Evolutionary conservation across 2,797 vertebrate species (phyloP), one percentile per base, ranked within the genome.

Genomic region (Crenichthys baileyi): DNA sequence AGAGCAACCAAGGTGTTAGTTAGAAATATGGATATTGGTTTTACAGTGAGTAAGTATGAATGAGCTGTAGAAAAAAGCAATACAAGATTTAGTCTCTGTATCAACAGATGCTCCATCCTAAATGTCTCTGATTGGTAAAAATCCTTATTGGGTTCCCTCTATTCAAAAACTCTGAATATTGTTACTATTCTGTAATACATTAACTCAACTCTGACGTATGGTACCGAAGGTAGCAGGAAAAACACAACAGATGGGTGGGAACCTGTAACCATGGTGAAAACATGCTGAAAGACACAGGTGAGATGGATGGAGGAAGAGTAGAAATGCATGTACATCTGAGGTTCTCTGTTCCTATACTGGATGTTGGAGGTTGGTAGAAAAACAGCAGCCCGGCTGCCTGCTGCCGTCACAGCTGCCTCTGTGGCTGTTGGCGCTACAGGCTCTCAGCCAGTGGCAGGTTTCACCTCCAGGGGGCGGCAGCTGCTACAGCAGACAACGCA

Each of bases 321-420:
- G 74, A 67, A 76, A 75, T 26, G 83, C 18, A 70, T 68, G 60
- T 67, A 51, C 79, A 83, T 77, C 70, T 77, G 87, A 87, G 80
- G 81, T 83, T 31, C 60, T 83, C 65, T 79, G 78, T 79, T 82
- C 79, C 73, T 82, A 58, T 73, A 76, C 44, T 79, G 82, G 77
- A 79, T 72, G 75, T 84, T 79, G 82, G 77, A 79, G 71, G 75
- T 84, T 88, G 83, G 79, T 90, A 85, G 72, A 87, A 87, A 90
- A 87, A 75, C 79, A 81, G 83, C 85, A 84, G 88, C 83, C 88
- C 90, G 83, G 91, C 90, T 83, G 82, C 83, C 56, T 31, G 53
- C 44, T 7, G 60, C 60, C 60, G 12, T 63, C 60, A 20, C 60
- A 29, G 48, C 76, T 50, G 18, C 72, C 7, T 72, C 65, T 44